Conservation (phyloP, 2,888 invertebrate genomes). For the Luperina nickerlii region DNA sequence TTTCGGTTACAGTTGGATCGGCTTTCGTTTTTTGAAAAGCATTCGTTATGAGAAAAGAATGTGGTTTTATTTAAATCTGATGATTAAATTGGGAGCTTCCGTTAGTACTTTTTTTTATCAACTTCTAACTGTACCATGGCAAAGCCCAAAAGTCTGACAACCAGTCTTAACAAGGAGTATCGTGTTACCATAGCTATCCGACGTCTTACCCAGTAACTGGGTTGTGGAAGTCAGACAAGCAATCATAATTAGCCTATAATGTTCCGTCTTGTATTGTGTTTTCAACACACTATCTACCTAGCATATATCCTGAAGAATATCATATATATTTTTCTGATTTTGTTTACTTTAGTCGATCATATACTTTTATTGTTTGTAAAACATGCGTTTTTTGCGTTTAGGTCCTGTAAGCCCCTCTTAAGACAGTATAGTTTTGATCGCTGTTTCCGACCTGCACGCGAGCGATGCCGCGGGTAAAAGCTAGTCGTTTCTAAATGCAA, state of each 20-base stretch:
- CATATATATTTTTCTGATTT: no score
- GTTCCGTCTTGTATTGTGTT: no score
- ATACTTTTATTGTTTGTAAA: no score
- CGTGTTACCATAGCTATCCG: neutral
- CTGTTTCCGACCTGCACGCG: neutral
- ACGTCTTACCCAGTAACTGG: neutral
- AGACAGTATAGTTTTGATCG: no score
- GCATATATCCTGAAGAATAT: no score
- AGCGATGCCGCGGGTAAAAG: neutral
- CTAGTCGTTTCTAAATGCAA: slow-evolving; percentile 12
- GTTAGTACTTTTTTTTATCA: neutral
- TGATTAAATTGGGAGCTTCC: slow-evolving; percentile 16
- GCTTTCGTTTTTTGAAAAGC: slow-evolving; percentile 52
- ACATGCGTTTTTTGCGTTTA: no score
- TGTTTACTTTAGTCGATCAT: no score
- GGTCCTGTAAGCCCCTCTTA: no score
- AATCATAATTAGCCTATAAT: no score
- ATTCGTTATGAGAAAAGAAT: slow-evolving; percentile 19
- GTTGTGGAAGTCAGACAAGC: neutral
- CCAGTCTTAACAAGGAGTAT: neutral
- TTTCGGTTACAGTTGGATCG: slow-evolving; percentile 43
- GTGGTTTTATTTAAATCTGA: slow-evolving; percentile 22
- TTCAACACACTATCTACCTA: no score
- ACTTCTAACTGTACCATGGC: neutral
- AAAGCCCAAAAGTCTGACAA: neutral